Base-by-base conservation (phyloP, 2,113 vertebrate genomes). In the Gymnocephalus cernua region DNA sequence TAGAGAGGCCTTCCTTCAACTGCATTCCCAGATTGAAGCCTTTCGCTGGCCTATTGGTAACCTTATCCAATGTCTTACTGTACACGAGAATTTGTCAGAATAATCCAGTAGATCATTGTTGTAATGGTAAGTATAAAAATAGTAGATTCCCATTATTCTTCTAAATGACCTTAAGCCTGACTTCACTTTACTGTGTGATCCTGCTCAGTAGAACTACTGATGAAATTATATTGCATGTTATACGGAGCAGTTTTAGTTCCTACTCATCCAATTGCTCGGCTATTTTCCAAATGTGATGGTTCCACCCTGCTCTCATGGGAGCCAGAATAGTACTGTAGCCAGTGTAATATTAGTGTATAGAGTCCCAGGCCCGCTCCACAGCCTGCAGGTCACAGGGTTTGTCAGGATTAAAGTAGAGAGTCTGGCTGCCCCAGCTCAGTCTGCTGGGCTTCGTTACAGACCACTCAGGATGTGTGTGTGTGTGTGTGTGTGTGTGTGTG, bases 311-410 rank as follows among this genome's bases (percentile, higher is more conserved):
- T 50, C 56, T 67, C 23, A 41, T 25, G 58, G 47, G 79, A 79
- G 50, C 77, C 50, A 82, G 82, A 68, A 51, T 21, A 48, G 64
- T 45, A 51, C 32, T 74, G 59, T 38, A 83, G 76, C 66, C 81
- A 66, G 47, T 83, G 27, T 80, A 86, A 86, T 67, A 76, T 73
- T 32, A 50, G 71, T 35, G 53, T 50, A 25, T 61, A 63, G 48
- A 80, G 77, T 32, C 59, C 56, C 41, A 51, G 70, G 70, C 69
- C 69, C 80, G 45, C 12, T 5, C 59, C 78, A 38, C 74, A 85
- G 86, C 18, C 69, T 53, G 67, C 78, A 87, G 93, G 93, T 93
- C 93, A 91, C 47, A 75, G 87, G 63, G 92, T 93, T 94, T 93
- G 84, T 89, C 82, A 72, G 86, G 90, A 93, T 90, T 93, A 87